These are phyloP conservation scores for Phoebastria nigripes DNA, from an alignment of 2,797 vertebrate species.

Conservation along the genomic window DNA sequence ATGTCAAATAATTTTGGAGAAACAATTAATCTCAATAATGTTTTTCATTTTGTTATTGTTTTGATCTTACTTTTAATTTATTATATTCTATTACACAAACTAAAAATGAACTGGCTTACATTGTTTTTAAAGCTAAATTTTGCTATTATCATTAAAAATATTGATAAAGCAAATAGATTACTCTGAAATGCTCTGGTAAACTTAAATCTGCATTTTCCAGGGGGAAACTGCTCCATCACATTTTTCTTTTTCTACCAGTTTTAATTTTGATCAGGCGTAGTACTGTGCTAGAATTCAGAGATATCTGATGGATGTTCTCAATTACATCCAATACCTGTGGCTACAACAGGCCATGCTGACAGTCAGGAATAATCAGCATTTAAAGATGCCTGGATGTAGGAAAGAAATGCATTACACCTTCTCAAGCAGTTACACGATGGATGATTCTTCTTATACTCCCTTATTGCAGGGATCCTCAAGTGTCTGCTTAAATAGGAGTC, in stretches of 20 bases:
- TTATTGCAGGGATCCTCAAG: background rate
- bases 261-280: background rate
- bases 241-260: background rate
- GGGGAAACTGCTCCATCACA: background rate
- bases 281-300: background rate
- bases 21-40: background rate
- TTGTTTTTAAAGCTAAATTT: background rate
- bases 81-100: background rate
- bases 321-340: constrained; percentile 24
- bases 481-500: background rate
- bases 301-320: constrained; percentile 24
- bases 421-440: background rate
- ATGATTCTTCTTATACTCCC: background rate
- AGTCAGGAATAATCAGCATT: constrained; percentile 25
- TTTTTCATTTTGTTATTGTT: background rate
- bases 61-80: background rate
- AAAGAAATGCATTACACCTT: background rate
- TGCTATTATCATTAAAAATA: background rate
- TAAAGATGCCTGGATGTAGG: background rate
- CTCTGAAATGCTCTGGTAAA: background rate
- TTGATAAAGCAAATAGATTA: background rate
- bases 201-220: background rate
- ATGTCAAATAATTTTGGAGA: background rate
- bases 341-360: background rate
- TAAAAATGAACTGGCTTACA: background rate